These are phyloP conservation scores for Hybognathus amarus DNA, from an alignment of 2,797 vertebrate species.

Conservation along the genomic window DNA sequence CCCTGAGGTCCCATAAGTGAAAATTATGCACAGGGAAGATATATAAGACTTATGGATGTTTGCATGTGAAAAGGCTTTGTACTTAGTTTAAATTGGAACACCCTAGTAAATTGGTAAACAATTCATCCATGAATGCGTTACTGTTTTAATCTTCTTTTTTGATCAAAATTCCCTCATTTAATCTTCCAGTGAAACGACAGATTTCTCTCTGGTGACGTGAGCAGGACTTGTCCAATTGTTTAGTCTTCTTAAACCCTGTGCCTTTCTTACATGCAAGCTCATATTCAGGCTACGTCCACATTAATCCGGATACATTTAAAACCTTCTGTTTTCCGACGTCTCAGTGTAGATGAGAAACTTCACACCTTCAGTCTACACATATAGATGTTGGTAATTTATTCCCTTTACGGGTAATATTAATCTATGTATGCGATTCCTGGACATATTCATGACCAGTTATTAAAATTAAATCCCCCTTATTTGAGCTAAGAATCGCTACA, in stretches of 20 bases:
- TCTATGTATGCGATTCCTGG: no score
- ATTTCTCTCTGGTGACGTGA: not conserved
- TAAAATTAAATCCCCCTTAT: no score
- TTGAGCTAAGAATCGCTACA: no score
- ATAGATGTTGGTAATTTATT: no score
- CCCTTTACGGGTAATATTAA: no score
- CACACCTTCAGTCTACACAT: no score
- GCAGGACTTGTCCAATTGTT: not conserved
- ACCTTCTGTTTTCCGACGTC: no score
- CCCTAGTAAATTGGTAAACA: no score
- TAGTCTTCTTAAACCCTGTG: not conserved
- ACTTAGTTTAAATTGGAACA: not conserved
- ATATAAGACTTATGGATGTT: conserved; percentile 20
- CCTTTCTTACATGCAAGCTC: not conserved
- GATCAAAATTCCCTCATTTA: not conserved
- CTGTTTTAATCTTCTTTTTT: no score
- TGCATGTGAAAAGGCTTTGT: conserved; percentile 1
- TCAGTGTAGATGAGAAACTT: no score
- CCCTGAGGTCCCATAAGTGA: conserved; percentile 36
- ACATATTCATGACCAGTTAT: no score
- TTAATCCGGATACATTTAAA: no score
- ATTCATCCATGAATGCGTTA: not conserved
- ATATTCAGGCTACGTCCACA: not conserved
- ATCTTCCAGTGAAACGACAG: not conserved
- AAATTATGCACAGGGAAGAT: conserved; percentile 33